These are phyloP conservation scores for Nothoprocta pentlandii DNA, from an alignment of 2,113 vertebrate species.

Conservation along the genomic window DNA sequence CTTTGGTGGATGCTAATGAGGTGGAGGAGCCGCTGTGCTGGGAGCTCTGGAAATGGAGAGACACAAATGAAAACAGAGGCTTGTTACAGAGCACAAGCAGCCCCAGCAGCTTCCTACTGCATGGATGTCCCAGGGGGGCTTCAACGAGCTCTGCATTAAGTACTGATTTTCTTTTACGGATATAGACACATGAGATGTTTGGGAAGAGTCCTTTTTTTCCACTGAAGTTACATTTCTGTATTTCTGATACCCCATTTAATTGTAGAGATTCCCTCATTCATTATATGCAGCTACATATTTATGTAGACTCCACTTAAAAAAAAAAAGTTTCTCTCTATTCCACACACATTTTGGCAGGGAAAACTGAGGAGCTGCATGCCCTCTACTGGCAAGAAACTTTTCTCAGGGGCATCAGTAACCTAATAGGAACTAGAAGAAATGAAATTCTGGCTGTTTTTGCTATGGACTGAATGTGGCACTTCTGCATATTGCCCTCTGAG, in stretches of 20 bases:
- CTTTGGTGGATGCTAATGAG: constrained; percentile 95
- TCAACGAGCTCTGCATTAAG: background rate
- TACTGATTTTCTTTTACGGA: background rate
- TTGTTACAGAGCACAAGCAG: background rate
- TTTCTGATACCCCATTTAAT: background rate
- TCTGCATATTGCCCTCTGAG: background rate
- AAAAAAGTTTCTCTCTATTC: background rate
- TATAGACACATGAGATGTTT: background rate
- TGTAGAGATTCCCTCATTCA: background rate
- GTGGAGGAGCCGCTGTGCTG: constrained; percentile 96
- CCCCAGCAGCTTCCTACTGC: background rate
- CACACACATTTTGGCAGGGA: background rate
- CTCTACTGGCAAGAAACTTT: constrained; percentile 36
- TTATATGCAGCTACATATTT: background rate
- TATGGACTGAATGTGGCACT: background rate
- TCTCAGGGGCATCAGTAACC: background rate
- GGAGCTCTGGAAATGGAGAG: constrained; percentile 85
- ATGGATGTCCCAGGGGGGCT: background rate
- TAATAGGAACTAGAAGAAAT: background rate
- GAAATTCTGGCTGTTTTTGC: background rate
- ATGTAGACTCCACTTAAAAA: background rate
- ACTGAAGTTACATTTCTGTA: background rate
- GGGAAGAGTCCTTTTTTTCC: background rate
- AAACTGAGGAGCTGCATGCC: background rate
- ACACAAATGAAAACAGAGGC: constrained; percentile 45